These are phyloP conservation scores for Tenthredo livida DNA, from an alignment of 2,888 invertebrate species.

Conservation along the genomic window DNA sequence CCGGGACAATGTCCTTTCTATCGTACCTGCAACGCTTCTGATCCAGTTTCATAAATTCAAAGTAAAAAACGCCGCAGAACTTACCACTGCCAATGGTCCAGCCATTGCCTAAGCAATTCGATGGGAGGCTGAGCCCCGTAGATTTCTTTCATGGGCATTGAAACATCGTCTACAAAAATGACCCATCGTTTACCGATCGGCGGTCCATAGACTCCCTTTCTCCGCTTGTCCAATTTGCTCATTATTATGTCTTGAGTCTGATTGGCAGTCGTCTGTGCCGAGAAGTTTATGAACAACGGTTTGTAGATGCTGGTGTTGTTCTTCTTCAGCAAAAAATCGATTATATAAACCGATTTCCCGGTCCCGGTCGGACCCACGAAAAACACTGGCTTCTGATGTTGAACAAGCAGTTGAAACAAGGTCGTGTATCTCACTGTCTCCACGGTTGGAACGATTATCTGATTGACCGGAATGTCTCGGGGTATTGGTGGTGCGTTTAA, in stretches of 20 bases:
- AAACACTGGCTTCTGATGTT: conserved; percentile 90
- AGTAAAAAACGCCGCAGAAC: background rate
- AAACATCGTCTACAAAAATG: conserved; percentile 97
- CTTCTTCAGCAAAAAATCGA: conserved; percentile 89
- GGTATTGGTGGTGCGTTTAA: conserved; percentile 88
- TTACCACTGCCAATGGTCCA: conserved; percentile 93
- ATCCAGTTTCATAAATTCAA: background rate
- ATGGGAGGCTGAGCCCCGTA: conserved; percentile 98
- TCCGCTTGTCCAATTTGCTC: conserved; percentile 94
- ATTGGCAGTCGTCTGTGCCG: conserved; percentile 95
- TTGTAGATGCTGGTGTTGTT: conserved; percentile 89
- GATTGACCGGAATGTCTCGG: conserved; percentile 94
- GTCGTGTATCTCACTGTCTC: conserved; percentile 93
- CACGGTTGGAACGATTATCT: conserved; percentile 95
- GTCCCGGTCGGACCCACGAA: conserved; percentile 97
- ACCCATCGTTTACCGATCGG: conserved; percentile 94
- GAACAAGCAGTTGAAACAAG: conserved; percentile 88
- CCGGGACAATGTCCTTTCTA: conserved; percentile 87
- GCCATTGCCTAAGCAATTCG: conserved; percentile 93
- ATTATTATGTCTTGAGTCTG: conserved; percentile 97
- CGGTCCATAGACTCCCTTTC: conserved; percentile 96
- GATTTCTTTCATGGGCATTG: conserved; percentile 93
- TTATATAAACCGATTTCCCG: conserved; percentile 95
- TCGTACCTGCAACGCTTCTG: conserved; percentile 81
- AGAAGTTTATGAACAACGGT: conserved; percentile 94